Evolutionary conservation across 2,888 invertebrate genomes (phyloP).

Genomic region (Drosophila tanythrix): DNA sequence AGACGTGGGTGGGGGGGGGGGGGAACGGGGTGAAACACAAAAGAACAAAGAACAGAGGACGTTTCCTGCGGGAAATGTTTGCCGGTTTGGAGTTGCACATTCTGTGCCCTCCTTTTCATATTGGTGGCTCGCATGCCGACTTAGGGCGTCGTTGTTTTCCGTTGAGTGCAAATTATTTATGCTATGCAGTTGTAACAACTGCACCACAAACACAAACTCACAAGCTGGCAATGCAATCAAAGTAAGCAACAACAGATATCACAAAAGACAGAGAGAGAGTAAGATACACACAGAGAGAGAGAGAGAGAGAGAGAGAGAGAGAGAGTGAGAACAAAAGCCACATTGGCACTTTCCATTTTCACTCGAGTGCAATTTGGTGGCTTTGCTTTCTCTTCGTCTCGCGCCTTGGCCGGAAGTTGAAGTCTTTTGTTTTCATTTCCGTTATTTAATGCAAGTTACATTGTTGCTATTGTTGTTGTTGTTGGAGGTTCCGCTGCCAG

Average conservation of each 20-base stretch:
- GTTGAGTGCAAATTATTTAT: conserved; percentile 79
- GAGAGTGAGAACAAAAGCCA: conserved; percentile 45
- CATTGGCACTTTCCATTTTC: conserved; percentile 75
- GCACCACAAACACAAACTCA: conserved; percentile 25
- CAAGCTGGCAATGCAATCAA: conserved; percentile 59
- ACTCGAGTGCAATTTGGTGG: conserved; percentile 67
- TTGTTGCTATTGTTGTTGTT: conserved; percentile 29
- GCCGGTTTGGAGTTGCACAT: conserved; percentile 14
- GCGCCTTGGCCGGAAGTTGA: conserved; percentile 69
- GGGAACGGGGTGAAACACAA: conserved; percentile 23
- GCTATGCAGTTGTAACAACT: too few species aligned
- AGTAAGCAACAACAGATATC: conserved; percentile 38
- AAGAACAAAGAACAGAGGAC: conserved; percentile 40
- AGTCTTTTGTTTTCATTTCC: conserved; percentile 82
- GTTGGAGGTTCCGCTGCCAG: conserved; percentile 54
- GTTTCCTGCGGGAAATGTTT: conserved; percentile 46
- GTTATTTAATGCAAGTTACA: conserved; percentile 79
- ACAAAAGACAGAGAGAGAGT: not conserved
- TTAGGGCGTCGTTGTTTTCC: conserved; percentile 62
- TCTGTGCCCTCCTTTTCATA: not conserved
- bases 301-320: not conserved
- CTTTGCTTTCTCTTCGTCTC: conserved; percentile 30
- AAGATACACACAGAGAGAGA: not conserved
- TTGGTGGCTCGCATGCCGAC: conserved; percentile 55
- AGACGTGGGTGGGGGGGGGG: not conserved